These are phyloP conservation scores for Tachyglossus aculeatus DNA, from an alignment of 2,797 vertebrate species.

Conservation along the genomic window DNA sequence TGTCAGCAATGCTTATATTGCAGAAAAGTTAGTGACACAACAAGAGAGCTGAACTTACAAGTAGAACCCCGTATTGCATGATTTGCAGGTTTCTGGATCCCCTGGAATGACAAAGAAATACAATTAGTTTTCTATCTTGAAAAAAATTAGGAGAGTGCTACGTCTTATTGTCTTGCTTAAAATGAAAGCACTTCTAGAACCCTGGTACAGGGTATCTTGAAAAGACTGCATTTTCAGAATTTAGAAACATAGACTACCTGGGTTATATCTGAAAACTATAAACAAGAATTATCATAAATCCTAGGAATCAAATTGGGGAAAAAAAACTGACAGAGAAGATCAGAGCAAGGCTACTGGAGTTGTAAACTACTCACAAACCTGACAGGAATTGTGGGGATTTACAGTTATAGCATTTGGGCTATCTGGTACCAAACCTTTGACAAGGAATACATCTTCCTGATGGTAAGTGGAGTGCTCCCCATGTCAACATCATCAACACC, in stretches of 20 bases:
- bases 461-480: background rate
- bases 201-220: constrained; percentile 12
- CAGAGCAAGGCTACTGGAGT: constrained; percentile 5
- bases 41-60: constrained; percentile 79
- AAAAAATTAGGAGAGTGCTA: constrained; percentile 23
- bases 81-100: constrained; percentile 77
- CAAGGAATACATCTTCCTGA: background rate
- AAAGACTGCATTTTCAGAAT: constrained; percentile 25
- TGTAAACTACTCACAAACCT: constrained; percentile 1
- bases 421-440: background rate
- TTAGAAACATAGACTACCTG: constrained; percentile 3
- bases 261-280: constrained; percentile 29
- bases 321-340: background rate
- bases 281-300: constrained; percentile 12
- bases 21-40: constrained; percentile 10
- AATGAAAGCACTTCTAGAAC: background rate
- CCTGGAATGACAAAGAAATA: constrained; percentile 72
- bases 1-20: constrained; percentile 20
- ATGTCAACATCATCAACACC: too few species aligned
- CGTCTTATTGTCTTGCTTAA: background rate
- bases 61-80: constrained; percentile 82
- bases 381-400: background rate
- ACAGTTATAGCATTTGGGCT: rapidly evolving
- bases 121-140: constrained; percentile 7
- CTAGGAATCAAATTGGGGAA: background rate